Conservation (phyloP, 2,888 invertebrate species). For the Hemistola chrysoprasaria region DNA sequence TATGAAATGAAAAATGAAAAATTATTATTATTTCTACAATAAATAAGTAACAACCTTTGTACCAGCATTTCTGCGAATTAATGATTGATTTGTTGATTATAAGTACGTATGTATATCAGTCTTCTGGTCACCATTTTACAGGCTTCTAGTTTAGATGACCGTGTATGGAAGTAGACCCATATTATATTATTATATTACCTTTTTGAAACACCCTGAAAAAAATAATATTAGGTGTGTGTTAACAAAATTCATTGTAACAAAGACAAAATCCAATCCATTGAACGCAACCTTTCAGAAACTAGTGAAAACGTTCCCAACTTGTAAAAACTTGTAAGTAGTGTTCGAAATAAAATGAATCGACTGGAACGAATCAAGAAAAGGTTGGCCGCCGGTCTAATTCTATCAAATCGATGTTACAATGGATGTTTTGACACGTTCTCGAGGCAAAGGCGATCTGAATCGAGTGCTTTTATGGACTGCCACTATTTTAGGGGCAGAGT, state of each 20-base stretch:
- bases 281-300: conserved; percentile 23
- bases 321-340: conserved; percentile 52
- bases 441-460: neutral
- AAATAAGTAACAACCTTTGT: no score
- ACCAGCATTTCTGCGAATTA: no score
- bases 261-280: conserved; percentile 9
- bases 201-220: no score
- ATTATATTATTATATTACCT: no score
- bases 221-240: no score
- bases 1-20: no score
- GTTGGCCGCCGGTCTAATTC: conserved; percentile 21
- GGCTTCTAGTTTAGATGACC: no score
- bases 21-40: no score
- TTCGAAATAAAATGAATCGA: conserved; percentile 43
- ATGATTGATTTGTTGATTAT: no score
- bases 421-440: conserved; percentile 19
- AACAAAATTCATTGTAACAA: neutral
- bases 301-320: conserved; percentile 43
- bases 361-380: conserved; percentile 26
- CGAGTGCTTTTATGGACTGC: conserved; percentile 13
- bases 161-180: no score
- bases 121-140: no score
- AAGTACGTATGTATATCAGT: no score
- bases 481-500: conserved; percentile 3
- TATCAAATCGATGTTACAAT: conserved; percentile 15